A percentile compares a stretch with the other conserved stretches of the same genome.
phyloP scores from a whole-genome alignment of 2,888 invertebrate species.

The Calameuta idolon region DNA sequence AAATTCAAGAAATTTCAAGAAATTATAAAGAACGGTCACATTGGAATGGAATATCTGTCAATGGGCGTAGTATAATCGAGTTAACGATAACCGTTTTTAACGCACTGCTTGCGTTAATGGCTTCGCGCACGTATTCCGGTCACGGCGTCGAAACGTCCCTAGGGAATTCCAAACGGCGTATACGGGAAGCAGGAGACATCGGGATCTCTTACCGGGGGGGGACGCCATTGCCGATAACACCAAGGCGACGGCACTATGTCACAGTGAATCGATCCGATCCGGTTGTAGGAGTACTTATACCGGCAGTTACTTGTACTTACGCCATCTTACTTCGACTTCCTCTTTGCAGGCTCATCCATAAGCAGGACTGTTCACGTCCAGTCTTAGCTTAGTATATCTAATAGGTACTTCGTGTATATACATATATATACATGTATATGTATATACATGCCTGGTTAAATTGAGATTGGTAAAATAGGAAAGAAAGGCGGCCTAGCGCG shows the following conservation, averaged over 20 bases:
- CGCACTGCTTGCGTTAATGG: slow-evolving; percentile 43
- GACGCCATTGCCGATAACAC: background rate
- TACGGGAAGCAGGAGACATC: slow-evolving; percentile 14
- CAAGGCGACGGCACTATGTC: slow-evolving; percentile 37
- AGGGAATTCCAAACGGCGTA: slow-evolving; percentile 22
- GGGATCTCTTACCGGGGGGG: background rate
- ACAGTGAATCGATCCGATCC: slow-evolving; percentile 55
- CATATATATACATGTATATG: background rate
- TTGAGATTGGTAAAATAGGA: background rate
- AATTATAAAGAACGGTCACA: background rate
- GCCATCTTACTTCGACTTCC: background rate
- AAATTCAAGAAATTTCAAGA: background rate
- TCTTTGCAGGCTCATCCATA: background rate
- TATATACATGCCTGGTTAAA: background rate
- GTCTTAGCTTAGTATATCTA: background rate
- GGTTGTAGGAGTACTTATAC: slow-evolving; percentile 40
- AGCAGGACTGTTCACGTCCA: background rate
- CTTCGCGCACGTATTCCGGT: background rate
- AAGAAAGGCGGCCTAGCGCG: background rate
- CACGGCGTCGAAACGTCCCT: slow-evolving; percentile 5
- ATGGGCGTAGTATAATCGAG: slow-evolving; percentile 45
- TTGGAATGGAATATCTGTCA: slow-evolving; percentile 18
- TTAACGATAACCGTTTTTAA: slow-evolving; percentile 51
- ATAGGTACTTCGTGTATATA: background rate
- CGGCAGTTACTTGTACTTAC: slow-evolving; percentile 1